phyloP scores from a whole-genome alignment of 2,113 vertebrate genomes.

The Phalacrocorax brasilianus region DNA sequence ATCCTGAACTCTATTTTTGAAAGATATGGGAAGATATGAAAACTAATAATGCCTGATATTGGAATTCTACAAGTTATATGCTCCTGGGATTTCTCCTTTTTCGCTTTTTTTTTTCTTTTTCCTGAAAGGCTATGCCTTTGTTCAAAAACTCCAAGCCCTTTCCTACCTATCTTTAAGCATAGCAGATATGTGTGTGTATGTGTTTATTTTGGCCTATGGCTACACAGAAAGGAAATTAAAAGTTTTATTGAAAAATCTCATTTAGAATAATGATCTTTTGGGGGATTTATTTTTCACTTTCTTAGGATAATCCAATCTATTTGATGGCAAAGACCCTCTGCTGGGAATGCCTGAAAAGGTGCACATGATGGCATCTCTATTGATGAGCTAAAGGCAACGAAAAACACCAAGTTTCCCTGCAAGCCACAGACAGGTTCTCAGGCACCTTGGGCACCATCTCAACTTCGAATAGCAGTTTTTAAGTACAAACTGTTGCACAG shows the following conservation, averaged over 20 bases:
- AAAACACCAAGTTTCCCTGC: background rate
- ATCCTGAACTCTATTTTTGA: background rate
- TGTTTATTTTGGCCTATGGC: background rate
- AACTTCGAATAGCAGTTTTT: background rate
- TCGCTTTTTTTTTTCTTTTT: background rate
- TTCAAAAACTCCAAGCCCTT: background rate
- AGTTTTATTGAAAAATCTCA: background rate
- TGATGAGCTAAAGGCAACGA: background rate
- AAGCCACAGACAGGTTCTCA: background rate
- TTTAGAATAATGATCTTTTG: background rate
- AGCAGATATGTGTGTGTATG: background rate
- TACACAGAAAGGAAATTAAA: background rate
- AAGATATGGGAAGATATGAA: background rate
- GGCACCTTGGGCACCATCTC: no score
- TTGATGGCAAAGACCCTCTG: background rate
- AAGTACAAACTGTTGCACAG: background rate
- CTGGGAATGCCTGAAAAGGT: background rate
- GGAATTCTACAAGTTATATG: background rate
- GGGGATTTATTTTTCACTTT: background rate
- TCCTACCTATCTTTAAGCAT: background rate
- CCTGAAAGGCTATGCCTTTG: background rate
- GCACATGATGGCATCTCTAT: fast-evolving
- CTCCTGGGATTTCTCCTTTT: background rate
- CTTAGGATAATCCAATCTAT: background rate
- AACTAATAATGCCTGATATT: background rate